A percentile compares a stretch with the other conserved stretches of the same genome.
phyloP scores from a whole-genome alignment of 2,797 vertebrate species.

The Lindbergichthys nudifrons region DNA sequence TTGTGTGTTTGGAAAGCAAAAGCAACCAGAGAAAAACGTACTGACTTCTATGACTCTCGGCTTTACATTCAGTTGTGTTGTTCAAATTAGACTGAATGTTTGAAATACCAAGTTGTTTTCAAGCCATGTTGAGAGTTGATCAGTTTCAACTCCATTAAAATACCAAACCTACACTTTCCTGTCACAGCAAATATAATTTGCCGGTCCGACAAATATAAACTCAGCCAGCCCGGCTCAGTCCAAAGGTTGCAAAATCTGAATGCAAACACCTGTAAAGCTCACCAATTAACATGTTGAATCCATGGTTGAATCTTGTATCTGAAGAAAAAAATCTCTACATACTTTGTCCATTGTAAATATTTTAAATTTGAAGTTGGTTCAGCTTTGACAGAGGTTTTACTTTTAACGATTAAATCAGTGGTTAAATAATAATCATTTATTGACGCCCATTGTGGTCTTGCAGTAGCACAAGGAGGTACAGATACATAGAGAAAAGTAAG shows the following conservation, averaged over 20 bases:
- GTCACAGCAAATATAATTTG: too few relatives aligned
- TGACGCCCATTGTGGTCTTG: not conserved
- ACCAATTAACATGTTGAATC: not conserved
- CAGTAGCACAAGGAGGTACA: too few relatives aligned
- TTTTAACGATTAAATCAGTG: not conserved
- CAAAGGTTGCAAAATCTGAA: too few relatives aligned
- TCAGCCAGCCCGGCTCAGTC: not conserved
- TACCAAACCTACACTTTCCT: not conserved
- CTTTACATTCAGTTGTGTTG: not conserved
- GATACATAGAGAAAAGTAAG: not conserved
- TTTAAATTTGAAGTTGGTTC: too few relatives aligned
- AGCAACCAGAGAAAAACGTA: not conserved
- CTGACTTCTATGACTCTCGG: not conserved
- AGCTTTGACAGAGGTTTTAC: not conserved
- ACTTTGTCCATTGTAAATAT: not conserved
- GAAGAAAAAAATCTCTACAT: not conserved
- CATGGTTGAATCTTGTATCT: too few relatives aligned
- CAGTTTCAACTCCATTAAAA: not conserved
- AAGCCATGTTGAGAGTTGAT: not conserved
- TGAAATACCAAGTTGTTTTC: not conserved
- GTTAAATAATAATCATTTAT: not conserved
- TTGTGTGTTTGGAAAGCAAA: conserved; percentile 2
- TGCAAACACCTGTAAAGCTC: not conserved
- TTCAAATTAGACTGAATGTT: not conserved
- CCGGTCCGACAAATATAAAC: not conserved